phyloP scores from a whole-genome alignment of 2,888 invertebrate species.

The Coecobrya sp. region DNA sequence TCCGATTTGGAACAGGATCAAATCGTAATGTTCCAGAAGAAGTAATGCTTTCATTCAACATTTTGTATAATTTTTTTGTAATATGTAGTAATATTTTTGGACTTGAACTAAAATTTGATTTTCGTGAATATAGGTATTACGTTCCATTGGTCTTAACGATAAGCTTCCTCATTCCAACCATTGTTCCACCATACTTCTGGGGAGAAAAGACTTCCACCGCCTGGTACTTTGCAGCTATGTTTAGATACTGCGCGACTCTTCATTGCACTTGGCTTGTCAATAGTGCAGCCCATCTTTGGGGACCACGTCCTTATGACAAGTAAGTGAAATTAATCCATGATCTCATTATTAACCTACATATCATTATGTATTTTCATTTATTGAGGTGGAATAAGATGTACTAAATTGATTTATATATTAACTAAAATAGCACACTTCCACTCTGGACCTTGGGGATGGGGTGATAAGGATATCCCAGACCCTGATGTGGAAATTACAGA shows the following conservation, averaged over 20 bases:
- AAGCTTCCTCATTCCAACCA: slow-evolving; percentile 89
- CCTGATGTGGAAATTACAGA: slow-evolving; percentile 83
- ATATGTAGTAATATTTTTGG: neutral
- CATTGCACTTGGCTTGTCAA: slow-evolving; percentile 98
- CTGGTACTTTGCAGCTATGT: slow-evolving; percentile 93
- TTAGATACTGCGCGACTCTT: slow-evolving; percentile 94
- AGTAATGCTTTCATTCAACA: slow-evolving; percentile 90
- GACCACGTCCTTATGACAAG: slow-evolving; percentile 92
- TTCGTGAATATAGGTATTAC: slow-evolving; percentile 80
- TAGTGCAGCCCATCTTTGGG: slow-evolving; percentile 97
- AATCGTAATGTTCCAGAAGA: slow-evolving; percentile 95
- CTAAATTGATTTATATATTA: neutral
- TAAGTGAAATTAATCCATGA: slow-evolving; percentile 77
- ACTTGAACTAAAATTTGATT: too few species aligned
- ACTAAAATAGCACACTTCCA: slow-evolving; percentile 78
- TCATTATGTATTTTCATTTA: too few species aligned
- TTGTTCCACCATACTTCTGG: slow-evolving; percentile 95
- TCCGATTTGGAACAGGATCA: slow-evolving; percentile 95
- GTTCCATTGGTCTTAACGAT: slow-evolving; percentile 84
- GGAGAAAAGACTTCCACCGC: slow-evolving; percentile 93
- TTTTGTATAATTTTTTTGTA: neutral
- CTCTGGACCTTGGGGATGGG: slow-evolving; percentile 85
- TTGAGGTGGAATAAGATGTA: too few species aligned
- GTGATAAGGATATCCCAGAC: slow-evolving; percentile 84
- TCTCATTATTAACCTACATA: neutral